Conservation (phyloP, 2,797 vertebrate species). For the Fringilla coelebs region DNA sequence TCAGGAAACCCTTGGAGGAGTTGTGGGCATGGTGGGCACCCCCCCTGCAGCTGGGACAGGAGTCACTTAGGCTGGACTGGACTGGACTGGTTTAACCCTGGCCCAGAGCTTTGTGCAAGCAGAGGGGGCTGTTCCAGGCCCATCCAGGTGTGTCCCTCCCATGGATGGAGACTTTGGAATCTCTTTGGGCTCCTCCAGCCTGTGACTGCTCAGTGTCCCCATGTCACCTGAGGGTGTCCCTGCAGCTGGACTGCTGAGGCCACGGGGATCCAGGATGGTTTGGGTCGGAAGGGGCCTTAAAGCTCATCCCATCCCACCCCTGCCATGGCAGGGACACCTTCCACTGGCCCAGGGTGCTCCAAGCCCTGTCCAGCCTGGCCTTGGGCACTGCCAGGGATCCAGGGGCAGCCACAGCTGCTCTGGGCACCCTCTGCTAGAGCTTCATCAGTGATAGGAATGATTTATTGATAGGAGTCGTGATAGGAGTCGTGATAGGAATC, state of each 20-base stretch:
- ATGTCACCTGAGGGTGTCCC: background rate
- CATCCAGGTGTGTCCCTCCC: background rate
- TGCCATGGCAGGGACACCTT: background rate
- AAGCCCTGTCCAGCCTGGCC: background rate
- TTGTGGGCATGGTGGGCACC: background rate
- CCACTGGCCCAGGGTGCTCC: background rate
- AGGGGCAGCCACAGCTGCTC: background rate
- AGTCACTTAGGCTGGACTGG: background rate
- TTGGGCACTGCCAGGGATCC: background rate
- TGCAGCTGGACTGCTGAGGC: background rate
- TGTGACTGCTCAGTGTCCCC: background rate
- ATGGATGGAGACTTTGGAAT: background rate
- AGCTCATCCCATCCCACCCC: fast-evolving
- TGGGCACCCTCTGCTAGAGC: background rate
- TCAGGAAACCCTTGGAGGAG: background rate
- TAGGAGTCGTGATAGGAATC: no score
- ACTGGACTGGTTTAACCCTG: fast-evolving
- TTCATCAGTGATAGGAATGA: no score
- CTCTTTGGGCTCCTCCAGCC: background rate
- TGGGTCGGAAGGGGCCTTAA: background rate
- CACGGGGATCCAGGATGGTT: background rate
- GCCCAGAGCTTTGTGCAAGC: background rate
- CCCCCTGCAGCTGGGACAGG: fast-evolving
- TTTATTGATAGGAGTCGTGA: no score
- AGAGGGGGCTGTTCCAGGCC: background rate